Evolutionary conservation across 2,888 invertebrate species (phyloP), one percentile per base, ranked within the genome.

Genomic region (Camptogramma bilineatum): DNA sequence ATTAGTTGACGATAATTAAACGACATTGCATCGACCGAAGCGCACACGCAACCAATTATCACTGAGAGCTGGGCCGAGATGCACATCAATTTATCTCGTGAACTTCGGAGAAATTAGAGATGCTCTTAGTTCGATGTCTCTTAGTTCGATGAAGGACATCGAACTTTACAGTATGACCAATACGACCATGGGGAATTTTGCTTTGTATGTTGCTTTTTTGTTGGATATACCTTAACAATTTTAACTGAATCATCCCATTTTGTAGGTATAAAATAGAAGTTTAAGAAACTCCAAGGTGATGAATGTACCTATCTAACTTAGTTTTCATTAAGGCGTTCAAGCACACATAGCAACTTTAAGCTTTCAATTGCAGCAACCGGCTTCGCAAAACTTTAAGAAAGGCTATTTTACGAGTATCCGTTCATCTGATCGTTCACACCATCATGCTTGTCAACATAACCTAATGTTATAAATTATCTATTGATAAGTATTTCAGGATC

Each of bases 41-140:
- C 82, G 84, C 75, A 71, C 74, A 72, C 78, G 70, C 75, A 72
- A 66, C 64, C 62, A 62, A 64, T 65, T 73, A 69, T 68, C 62
- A 85, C 82, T 83, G 85, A 78, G 82, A 76, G 78, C 79, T 79
- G 80, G 77, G 70, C 69, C 62, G 73, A 78, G 80, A 73, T 76
- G 76, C 78, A 77, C 77, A 79, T 79, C 77, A 77, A 82, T 82
- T 82, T 85, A 86, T 84, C 82, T 80, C 68, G 50, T 56, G 55
- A 73, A 47, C 64, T 60, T 55, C 24, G 18, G 44, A 47, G 63
- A 46, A 50, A 28, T 34, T 62, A 58, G 55, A 44, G 68, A 62
- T 66, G 66, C 39, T 44, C 52, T 64, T 18, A 52, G 18, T 56
- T 56, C 59, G 64, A 56, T 48, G 52, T n/a, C 39, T 44, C 52